A percentile compares a stretch with the other conserved stretches of the same genome.
Conservation (phyloP, 2,888 invertebrate species). For the Resseliella maxima region DNA sequence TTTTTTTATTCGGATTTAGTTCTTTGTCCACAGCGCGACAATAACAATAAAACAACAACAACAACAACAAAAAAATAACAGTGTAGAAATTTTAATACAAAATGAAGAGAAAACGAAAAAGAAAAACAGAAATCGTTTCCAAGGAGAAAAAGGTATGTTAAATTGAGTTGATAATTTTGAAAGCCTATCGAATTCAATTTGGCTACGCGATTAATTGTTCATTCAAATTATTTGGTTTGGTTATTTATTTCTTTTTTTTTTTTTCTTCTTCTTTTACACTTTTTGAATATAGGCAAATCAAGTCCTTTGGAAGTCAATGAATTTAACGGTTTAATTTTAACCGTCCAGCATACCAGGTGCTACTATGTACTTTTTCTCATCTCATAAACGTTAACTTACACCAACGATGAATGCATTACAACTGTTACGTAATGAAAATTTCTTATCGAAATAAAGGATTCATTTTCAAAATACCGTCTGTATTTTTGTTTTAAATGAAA, state of each 20-base stretch:
- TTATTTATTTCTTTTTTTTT: background rate
- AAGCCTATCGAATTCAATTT: constrained; percentile 55
- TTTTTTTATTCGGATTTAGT: constrained; percentile 35
- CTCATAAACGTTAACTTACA: no score
- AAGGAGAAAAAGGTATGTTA: constrained; percentile 8
- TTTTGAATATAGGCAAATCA: background rate
- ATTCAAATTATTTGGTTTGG: constrained; percentile 8
- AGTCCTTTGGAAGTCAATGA: background rate
- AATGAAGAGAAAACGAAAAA: background rate
- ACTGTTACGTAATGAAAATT: no score
- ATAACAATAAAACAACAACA: background rate
- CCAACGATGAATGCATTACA: no score
- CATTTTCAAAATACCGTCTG: no score
- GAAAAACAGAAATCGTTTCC: background rate
- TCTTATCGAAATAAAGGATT: no score
- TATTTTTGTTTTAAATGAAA: no score
- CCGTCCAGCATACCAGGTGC: background rate
- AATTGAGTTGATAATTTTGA: constrained; percentile 26
- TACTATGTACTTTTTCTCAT: background rate
- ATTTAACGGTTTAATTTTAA: background rate
- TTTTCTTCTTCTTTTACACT: background rate
- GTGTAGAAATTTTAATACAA: no score
- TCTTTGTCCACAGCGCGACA: constrained; percentile 36
- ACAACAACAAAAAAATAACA: background rate
- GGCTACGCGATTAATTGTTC: constrained; percentile 36